Evolutionary conservation across 1,140 invertebrate species (phyloP), one percentile per base, ranked within the genome.

Genomic region (Lamellibrachia luymesi): DNA sequence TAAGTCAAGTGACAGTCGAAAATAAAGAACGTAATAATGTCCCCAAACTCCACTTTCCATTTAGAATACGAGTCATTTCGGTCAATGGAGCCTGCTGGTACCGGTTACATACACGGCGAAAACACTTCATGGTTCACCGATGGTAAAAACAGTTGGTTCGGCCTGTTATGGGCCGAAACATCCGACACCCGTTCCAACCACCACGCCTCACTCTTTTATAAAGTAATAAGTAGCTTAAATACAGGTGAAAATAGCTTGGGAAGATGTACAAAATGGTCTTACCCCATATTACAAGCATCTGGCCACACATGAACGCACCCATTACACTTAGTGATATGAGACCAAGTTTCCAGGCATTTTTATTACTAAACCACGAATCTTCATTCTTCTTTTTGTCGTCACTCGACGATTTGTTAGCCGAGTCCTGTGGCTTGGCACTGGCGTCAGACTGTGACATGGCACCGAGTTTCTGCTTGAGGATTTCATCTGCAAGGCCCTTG

Each of bases 261-360:
- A 91, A 38, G 51, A 51, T 50, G 49, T 50, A 38, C 27, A 89
- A 93, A 91, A 4, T 50, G 49, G 38, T 93, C 94, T 94, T 94
- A 96, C 96, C 96, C 94, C 96, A 96, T 27, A 94, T 93, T 56
- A 95, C 94, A 51, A 96, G 94, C 2, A 96, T 89, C 94, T 95
- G 96, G 80, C 95, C 94, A 51, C 96, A 96, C 51, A 96, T 93
- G 50, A 94, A 17, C 7, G 91, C 49, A 1, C 92, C 92, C 38
- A 51, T 52, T 50, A 64, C 89, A 49, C 27, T 90, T 22, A 94
- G n/a, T 52, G 50, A 92, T 90, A 90, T 50, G 8, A 94, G 80
- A 17, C 94, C 93, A 64, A 93, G 51, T 91, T 94, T 94, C 94
- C 94, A 94, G 8, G 93, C 93, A 92, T 94, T 92, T 90, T 93